These are phyloP conservation scores for Brachymystax lenok DNA, from an alignment of 2,797 vertebrate species.

Conservation along the genomic window DNA sequence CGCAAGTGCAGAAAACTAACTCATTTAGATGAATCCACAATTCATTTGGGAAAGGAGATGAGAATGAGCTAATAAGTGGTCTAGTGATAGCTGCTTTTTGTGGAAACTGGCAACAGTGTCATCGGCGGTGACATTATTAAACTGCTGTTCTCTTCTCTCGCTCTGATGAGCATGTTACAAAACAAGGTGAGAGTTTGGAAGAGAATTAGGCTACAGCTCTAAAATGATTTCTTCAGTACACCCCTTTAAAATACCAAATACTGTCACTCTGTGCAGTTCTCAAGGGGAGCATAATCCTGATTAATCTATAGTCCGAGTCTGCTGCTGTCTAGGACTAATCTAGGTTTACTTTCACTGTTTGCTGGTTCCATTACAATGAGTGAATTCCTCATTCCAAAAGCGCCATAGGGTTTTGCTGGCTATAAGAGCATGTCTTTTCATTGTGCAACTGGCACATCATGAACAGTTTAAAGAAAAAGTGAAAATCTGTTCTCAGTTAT, in stretches of 20 bases:
- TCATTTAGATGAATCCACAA: background rate
- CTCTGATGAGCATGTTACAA: background rate
- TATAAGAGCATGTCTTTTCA: no score
- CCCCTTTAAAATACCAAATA: background rate
- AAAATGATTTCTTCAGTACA: background rate
- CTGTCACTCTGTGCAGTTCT: background rate
- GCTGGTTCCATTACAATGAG: no score
- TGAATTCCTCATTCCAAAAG: no score
- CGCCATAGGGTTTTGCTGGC: no score
- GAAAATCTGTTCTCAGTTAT: no score
- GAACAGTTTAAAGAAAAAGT: no score
- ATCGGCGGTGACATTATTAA: conserved; percentile 9
- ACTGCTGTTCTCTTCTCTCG: background rate
- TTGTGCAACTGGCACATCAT: no score
- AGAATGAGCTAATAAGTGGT: background rate
- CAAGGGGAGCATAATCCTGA: background rate
- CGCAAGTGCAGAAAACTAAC: background rate
- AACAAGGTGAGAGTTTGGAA: background rate
- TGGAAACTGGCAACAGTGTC: background rate
- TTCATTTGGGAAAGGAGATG: background rate
- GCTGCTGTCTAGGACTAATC: background rate
- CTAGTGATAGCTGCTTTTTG: background rate
- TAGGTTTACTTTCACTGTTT: no score
- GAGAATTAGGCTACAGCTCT: background rate
- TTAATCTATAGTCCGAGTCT: background rate